Evolutionary conservation across 2,797 vertebrate species (phyloP), one percentile per base, ranked within the genome.

Genomic region (Silurus lanzhouensis): DNA sequence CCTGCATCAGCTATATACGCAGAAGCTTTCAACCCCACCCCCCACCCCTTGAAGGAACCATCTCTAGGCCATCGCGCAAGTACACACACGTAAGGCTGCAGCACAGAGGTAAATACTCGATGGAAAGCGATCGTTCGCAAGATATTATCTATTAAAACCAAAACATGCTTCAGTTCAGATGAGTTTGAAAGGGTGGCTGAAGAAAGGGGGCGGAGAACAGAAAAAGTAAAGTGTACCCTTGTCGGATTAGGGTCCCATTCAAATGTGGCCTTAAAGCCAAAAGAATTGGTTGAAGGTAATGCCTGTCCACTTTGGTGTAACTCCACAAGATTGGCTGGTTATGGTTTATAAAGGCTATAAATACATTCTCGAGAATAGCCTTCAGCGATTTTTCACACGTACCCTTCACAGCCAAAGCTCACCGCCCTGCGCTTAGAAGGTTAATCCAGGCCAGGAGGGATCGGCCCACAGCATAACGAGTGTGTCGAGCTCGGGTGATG

Each of bases 371-470:
- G 13, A 68, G 31, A 61, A 17, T 38, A 60, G 58, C 68, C 20
- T 64, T 48, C 71, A 12, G 72, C 70, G 72, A 83, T 68, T 83
- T 79, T 83, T 78, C 78, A 86, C 57, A 55, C 8, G 27, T 64
- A 63, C 57, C 58, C 75, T 22, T 38, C 66, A 25, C 57, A 55
- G 38, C 76, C 64, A 68, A 74, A 44, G 60, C 48, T 72, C 48
- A 67, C 68, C 74, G 75, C 48, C 75, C 67, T 14, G 20, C n/a
- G 27, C 82, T 83, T 87, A 87, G 22, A 31, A 83, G 82, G 76
- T 87, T 83, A 80, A 87, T 87, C 82, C 70, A 15, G 52, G 82
- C 68, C 68, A 83, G 63, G 31, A 80, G 82, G 58, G 85, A 77
- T 78, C 81, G 70, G 66, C 38, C 25, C 58, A 60, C 22, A 79